These are phyloP conservation scores for Musca domestica DNA, from an alignment of 1,140 invertebrate genomes.

Conservation along the genomic window DNA sequence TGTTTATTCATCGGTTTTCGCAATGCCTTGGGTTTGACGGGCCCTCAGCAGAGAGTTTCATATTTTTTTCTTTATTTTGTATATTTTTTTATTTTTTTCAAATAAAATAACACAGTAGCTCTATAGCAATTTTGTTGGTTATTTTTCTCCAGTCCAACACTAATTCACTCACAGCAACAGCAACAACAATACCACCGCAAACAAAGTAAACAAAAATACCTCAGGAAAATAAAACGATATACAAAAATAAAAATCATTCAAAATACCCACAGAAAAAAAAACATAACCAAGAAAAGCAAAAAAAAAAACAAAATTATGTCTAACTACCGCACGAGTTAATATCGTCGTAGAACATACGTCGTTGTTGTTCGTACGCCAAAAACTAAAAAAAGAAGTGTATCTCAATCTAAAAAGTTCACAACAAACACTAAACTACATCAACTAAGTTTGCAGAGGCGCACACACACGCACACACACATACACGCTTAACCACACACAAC, in stretches of 20 bases:
- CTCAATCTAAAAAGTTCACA: conserved; percentile 20
- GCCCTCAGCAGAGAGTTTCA: too few species aligned
- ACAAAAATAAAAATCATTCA: conserved; percentile 3
- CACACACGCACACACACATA: neutral
- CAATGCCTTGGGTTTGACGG: too few species aligned
- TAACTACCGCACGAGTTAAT: neutral
- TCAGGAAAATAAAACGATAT: neutral
- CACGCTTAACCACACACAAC: neutral
- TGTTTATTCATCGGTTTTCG: neutral
- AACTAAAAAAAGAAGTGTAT: conserved; percentile 9
- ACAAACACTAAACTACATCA: conserved; percentile 19
- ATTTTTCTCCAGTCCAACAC: too few species aligned
- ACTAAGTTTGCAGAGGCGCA: conserved; percentile 10
- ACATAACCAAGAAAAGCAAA: neutral
- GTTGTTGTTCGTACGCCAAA: neutral
- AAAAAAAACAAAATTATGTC: neutral
- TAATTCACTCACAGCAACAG: too few species aligned
- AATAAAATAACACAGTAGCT: neutral
- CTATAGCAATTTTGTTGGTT: too few species aligned
- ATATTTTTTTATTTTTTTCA: too few species aligned
- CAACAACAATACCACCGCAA: neutral
- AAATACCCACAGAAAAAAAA: neutral
- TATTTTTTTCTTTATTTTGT: too few species aligned
- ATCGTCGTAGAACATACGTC: neutral
- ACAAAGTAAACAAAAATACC: neutral